A percentile compares a stretch with the other conserved stretches of the same genome.
Conservation (phyloP, 1,140 invertebrate species). For the Argopecten irradians region DNA sequence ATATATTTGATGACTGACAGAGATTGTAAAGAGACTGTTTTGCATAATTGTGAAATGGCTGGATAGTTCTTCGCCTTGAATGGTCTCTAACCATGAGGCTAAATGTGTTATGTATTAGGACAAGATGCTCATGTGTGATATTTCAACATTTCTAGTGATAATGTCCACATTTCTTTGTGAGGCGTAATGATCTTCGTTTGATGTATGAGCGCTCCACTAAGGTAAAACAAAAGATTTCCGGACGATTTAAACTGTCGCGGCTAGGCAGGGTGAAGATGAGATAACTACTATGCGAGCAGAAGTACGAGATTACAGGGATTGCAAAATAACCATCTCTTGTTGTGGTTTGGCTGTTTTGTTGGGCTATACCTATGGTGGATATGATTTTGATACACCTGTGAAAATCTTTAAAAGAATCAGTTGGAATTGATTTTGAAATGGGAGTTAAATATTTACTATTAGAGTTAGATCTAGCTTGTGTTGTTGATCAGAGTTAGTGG, state of each 20-base stretch:
- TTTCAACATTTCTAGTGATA: neutral
- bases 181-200: neutral
- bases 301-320: neutral
- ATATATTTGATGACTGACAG: neutral
- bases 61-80: neutral
- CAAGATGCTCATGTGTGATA: neutral
- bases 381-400: conserved; percentile 4
- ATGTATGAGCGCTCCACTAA: neutral
- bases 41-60: neutral
- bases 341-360: neutral
- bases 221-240: conserved; percentile 22
- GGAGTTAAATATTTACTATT: neutral
- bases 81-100: neutral
- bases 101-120: conserved; percentile 16
- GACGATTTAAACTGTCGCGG: neutral
- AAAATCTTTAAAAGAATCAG: neutral
- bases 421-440: conserved; percentile 13
- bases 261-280: neutral
- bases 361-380: neutral
- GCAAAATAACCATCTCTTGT: neutral
- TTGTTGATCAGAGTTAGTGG: neutral
- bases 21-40: neutral
- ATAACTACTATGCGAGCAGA: neutral
- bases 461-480: neutral
- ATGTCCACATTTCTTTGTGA: conserved; percentile 1